A percentile compares a stretch with the other conserved stretches of the same genome.
Evolutionary conservation across 1,140 invertebrate species (phyloP).

Genomic region (Danaus plexippus): DNA sequence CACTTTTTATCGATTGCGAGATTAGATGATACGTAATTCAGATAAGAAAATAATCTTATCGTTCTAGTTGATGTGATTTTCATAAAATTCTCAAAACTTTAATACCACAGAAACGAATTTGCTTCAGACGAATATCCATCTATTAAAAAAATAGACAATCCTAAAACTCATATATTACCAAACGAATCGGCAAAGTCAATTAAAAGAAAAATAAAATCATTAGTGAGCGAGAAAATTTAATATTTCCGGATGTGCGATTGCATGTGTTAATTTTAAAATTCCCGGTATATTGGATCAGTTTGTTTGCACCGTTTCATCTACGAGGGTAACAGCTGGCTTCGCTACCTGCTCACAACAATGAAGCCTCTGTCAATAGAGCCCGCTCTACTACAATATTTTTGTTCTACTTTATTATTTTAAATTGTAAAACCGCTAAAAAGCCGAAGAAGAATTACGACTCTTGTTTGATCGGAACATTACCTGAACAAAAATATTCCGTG

Average conservation of each 20-base stretch:
- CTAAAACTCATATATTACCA: too few relatives aligned
- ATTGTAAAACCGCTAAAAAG: constrained; percentile 23
- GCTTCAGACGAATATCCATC: too few relatives aligned
- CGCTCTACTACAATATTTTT: constrained; percentile 49
- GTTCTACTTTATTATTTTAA: constrained; percentile 35
- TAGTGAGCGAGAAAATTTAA: too few relatives aligned
- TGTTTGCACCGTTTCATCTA: constrained; percentile 44
- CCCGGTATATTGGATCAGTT: constrained; percentile 32
- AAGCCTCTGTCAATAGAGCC: constrained; percentile 50
- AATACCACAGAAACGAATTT: too few relatives aligned
- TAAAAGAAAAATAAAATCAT: too few relatives aligned
- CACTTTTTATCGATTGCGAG: too few relatives aligned
- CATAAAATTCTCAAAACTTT: too few relatives aligned
- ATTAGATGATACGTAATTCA: too few relatives aligned
- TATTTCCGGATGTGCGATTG: neutral
- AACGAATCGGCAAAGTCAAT: too few relatives aligned
- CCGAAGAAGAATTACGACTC: constrained; percentile 8
- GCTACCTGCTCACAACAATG: constrained; percentile 62
- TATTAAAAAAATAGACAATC: too few relatives aligned
- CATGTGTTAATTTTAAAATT: constrained; percentile 42
- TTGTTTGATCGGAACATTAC: constrained; percentile 13
- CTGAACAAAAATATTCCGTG: constrained; percentile 7
- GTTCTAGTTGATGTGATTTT: too few relatives aligned
- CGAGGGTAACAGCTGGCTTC: constrained; percentile 53
- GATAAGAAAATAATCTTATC: too few relatives aligned